Percentiles rank a stretch among this genome's conserved stretches.
Evolutionary conservation across 2,888 invertebrate species (phyloP).

Genomic region (Tillus elongatus): DNA sequence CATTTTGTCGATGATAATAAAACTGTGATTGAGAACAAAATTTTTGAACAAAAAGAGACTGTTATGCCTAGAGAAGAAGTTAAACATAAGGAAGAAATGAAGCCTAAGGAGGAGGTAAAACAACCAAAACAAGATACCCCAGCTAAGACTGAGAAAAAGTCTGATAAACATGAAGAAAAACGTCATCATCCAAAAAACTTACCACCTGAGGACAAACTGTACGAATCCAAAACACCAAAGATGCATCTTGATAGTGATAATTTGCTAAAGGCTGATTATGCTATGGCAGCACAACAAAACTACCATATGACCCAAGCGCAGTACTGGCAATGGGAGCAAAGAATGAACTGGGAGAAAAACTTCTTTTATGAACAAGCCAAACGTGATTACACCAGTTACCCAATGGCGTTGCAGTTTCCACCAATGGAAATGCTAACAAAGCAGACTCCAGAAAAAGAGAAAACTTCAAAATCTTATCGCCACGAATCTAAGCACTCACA

Average conservation of each 20-base stretch:
- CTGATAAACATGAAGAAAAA: slow-evolving; percentile 41
- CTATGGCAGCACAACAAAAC: slow-evolving; percentile 56
- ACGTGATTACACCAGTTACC: slow-evolving; percentile 35
- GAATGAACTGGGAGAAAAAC: slow-evolving; percentile 51
- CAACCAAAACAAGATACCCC: slow-evolving; percentile 35
- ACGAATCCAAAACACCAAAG: slow-evolving; percentile 22
- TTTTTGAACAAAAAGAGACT: too few species aligned
- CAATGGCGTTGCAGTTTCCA: slow-evolving; percentile 35
- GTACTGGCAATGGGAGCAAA: slow-evolving; percentile 55
- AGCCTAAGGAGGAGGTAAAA: too few species aligned
- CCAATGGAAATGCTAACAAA: slow-evolving; percentile 36
- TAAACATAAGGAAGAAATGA: slow-evolving; percentile 9
- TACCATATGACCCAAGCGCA: slow-evolving; percentile 52
- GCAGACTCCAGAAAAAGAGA: slow-evolving; percentile 33
- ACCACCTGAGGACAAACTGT: slow-evolving; percentile 24
- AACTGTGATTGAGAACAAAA: too few species aligned
- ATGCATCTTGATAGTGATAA: slow-evolving; percentile 41
- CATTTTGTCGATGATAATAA: too few species aligned
- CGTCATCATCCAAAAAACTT: slow-evolving; percentile 34
- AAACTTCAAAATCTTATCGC: slow-evolving; percentile 31
- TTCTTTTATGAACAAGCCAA: slow-evolving; percentile 48
- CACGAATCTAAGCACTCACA: slow-evolving; percentile 31
- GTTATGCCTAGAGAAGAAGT: neutral
- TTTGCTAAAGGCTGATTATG: slow-evolving; percentile 51
- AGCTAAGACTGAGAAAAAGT: slow-evolving; percentile 28